Percentiles rank a stretch among this genome's conserved stretches.
Evolutionary conservation across 2,888 invertebrate genomes (phyloP).

Genomic region (Stenotaenia linearis): DNA sequence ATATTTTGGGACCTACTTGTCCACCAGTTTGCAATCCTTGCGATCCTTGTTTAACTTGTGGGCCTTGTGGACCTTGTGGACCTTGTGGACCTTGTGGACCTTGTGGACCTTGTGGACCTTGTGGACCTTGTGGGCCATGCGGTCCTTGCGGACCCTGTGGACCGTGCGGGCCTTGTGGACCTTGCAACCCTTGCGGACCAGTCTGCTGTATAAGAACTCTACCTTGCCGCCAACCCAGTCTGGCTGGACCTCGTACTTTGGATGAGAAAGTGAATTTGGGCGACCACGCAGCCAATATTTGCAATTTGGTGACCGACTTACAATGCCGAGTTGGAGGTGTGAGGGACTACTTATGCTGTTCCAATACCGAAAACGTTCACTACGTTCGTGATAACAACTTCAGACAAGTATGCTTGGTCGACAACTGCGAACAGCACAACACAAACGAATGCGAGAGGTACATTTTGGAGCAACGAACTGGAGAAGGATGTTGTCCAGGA

Average conservation of each 20-base stretch:
- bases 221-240: neutral
- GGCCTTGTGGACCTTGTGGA: no score
- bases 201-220: neutral
- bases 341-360: neutral
- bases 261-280: neutral
- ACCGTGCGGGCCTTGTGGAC: no score
- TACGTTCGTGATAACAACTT: constrained; percentile 5
- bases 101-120: neutral
- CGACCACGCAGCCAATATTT: neutral
- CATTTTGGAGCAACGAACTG: neutral
- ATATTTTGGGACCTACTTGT: neutral
- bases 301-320: neutral
- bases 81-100: no score
- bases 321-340: neutral
- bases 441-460: neutral
- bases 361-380: neutral
- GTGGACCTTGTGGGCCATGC: neutral
- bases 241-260: neutral
- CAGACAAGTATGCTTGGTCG: neutral
- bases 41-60: no score
- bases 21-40: neutral
- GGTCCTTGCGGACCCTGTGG: neutral
- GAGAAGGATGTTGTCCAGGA: neutral
- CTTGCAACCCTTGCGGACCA: neutral
- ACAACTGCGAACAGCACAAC: constrained; percentile 27